Evolutionary conservation across 2,888 invertebrate species (phyloP).

Genomic region (Papilio gigon): DNA sequence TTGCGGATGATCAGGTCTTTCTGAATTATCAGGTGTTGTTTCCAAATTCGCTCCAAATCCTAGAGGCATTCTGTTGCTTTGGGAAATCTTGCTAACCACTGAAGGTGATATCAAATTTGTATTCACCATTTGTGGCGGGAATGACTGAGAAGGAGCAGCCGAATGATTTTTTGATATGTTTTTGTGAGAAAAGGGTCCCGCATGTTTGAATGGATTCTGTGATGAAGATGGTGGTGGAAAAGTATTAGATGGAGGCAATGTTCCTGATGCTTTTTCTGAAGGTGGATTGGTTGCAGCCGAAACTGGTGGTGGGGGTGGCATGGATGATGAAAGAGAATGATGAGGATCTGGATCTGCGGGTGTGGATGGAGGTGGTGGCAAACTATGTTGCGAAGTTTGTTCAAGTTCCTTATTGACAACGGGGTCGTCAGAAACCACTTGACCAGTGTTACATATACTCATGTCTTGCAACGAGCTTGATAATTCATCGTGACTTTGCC

Average conservation of each 20-base stretch:
- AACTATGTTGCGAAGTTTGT: slow-evolving; percentile 47
- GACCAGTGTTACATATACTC: slow-evolving; percentile 65
- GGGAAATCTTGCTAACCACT: slow-evolving; percentile 63
- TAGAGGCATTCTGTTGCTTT: slow-evolving; percentile 63
- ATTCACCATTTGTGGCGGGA: slow-evolving; percentile 60
- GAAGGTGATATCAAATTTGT: slow-evolving; percentile 66
- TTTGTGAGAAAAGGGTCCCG: slow-evolving; percentile 78
- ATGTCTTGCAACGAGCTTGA: slow-evolving; percentile 67
- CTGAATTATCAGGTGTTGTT: slow-evolving; percentile 86
- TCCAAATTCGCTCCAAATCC: slow-evolving; percentile 84
- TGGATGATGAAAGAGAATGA: slow-evolving; percentile 27
- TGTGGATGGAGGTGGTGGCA: slow-evolving; percentile 41
- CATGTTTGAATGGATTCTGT: slow-evolving; percentile 74
- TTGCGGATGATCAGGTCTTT: slow-evolving; percentile 82
- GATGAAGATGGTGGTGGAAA: slow-evolving; percentile 57
- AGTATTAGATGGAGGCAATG: slow-evolving; percentile 54
- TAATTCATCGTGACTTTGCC: slow-evolving; percentile 65
- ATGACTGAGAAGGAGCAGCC: slow-evolving; percentile 53
- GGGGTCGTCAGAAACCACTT: slow-evolving; percentile 50
- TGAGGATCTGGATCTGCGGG: slow-evolving; percentile 41
- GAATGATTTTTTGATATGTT: slow-evolving; percentile 55
- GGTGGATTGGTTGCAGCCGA: slow-evolving; percentile 39
- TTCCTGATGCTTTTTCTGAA: slow-evolving; percentile 44
- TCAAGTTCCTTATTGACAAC: slow-evolving; percentile 46
- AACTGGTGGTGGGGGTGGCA: slow-evolving; percentile 37